Evolutionary conservation across 1,140 invertebrate genomes (phyloP), one percentile per base, ranked within the genome.

Genomic region (Anoplolepis gracilipes): DNA sequence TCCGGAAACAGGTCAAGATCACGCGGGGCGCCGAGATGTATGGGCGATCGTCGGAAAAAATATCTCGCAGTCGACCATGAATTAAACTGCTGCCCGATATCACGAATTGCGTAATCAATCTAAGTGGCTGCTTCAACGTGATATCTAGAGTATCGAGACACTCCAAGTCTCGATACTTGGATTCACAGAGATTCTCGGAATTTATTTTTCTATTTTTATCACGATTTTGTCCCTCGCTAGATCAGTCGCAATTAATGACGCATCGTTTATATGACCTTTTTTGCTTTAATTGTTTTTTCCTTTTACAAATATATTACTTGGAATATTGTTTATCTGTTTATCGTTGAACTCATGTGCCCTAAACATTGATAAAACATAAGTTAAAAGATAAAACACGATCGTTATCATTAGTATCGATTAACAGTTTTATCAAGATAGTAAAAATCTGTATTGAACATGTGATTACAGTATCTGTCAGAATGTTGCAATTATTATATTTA

Each of bases 1-100:
- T 10, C 7, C 30, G 16, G n/a, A 89, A 89, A 10, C 72, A 39
- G 85, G 88, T 89, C 87, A 89, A 86, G 75, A 82, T 55, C 65
- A 42, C 7, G 49, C 36, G 25, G 28, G 25, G 11, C 53, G 67
- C 36, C 53, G 57, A 89, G 84, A 86, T 73, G 36, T 84, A 84
- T 84, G 85, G 46, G 73, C 53, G 59, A 61, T 69, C 33, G 30
- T 3, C 28, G 36, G 73, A 79, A 89, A 84, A 88, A 75, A 16
- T 39, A 55, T 75, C 62, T 46, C 87, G 57, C 33, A 53, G 59
- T 55, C 53, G 85, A n/a, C 49, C 65, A 39, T 75, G 87, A 89
- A 88, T 89, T 57, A 28, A 22, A 77, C 25, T 25, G 62, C 61
- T 22, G 42, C 2, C 46, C 42, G 73, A 78, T 76, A 87, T 70